Evolutionary conservation across 2,797 vertebrate species (phyloP), one percentile per base, ranked within the genome.

Genomic region (Coreius guichenoti): DNA sequence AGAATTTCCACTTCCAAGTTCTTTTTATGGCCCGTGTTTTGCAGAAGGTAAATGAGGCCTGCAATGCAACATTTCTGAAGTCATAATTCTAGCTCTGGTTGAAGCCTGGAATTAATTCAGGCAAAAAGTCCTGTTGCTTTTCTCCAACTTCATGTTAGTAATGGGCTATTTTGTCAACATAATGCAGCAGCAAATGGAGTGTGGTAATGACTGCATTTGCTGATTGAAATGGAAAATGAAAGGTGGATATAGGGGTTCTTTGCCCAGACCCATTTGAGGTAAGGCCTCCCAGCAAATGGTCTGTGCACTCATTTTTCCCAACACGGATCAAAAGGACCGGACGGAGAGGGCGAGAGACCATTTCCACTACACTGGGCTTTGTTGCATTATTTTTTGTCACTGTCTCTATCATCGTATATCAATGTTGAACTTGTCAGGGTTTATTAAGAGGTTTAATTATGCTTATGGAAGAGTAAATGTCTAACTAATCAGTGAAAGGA

Each of bases 191-290:
- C 91, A 94, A 95, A 94, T 95, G 93, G 91, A 91, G 91, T 93
- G 92, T 86, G 87, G 91, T 94, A 92, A 93, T 93, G 93, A 92
- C 92, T 90, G 89, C 91, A 91, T 89, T 86, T 91, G 91, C 89
- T 93, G 93, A 95, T 93, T 93, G 93, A 94, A 93, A 94, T 92
- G 91, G 92, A 93, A 94, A 94, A 95, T 94, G 90, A 92, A 93
- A 92, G 89, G 92, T 90, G 92, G 92, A 93, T 92, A 90, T 92
- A 87, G 86, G 77, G 84, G 89, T 88, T 89, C 83, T 82, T 83
- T 86, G 85, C 73, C 58, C 54, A 80, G 79, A 80, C 84, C 85
- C 77, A 84, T 89, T 90, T 82, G 73, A 87, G 84, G 85, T 61
- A 67, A 69, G 84, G 87, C 81, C 47, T 78, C 63, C 79, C 80